Percentiles rank a stretch among this genome's conserved stretches.
Evolutionary conservation across 2,888 invertebrate species (phyloP).

Genomic region (Helleia helle): DNA sequence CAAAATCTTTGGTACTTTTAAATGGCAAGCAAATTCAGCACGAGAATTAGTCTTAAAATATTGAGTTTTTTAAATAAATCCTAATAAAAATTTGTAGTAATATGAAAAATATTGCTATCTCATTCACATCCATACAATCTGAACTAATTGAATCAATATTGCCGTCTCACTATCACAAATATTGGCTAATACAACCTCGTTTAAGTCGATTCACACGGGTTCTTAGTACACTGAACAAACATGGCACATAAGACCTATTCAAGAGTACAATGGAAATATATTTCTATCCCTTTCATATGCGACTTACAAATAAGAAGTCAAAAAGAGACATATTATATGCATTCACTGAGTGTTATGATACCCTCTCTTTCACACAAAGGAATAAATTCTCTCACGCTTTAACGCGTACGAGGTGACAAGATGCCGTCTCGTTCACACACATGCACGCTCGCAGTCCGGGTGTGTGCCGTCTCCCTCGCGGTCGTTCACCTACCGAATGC

Average conservation of each 20-base stretch:
- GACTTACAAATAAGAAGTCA: not conserved
- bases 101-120: not conserved
- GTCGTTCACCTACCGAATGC: conserved; percentile 13
- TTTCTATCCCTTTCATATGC: not conserved
- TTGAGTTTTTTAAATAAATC: no score
- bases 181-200: conserved; percentile 6
- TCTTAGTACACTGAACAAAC: not conserved
- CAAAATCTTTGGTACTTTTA: not conserved
- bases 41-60: no score
- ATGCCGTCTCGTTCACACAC: not conserved
- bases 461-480: conserved; percentile 2
- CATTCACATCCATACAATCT: not conserved
- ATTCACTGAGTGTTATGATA: not conserved
- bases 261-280: not conserved
- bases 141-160: not conserved
- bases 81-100: not conserved
- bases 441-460: no score
- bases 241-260: no score
- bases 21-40: conserved; percentile 7
- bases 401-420: not conserved
- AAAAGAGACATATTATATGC: not conserved
- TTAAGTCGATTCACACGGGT: not conserved
- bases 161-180: conserved; percentile 4
- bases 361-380: not conserved
- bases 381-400: not conserved